Base-by-base conservation (phyloP, 2,113 vertebrate species). In the Poecilia latipinna region DNA sequence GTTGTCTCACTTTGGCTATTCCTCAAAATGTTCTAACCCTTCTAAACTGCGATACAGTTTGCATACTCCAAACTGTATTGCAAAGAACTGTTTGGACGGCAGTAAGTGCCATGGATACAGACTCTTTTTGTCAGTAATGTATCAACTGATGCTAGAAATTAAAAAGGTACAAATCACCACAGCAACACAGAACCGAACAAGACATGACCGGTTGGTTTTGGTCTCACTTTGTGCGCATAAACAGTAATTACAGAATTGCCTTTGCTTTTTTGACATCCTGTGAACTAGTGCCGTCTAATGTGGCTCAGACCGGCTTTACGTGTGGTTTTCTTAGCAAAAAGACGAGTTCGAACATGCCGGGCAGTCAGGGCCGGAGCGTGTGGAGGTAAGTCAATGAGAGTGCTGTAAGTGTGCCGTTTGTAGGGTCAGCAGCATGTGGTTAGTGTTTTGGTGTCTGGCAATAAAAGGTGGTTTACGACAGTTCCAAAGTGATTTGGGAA, bases 201-300 rank as follows among this genome's bases (percentile, higher is more conserved):
- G 19, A 54, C 69, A 62, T 19, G 42, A 37, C 33, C 60, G 35
- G 76, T 48, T 31, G n/a, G 5, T 29, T 77, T 81, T 72, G 4
- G 64, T 65, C 28, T 33, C 5, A 4, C 66, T 8, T 57, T 33
- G n/a, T 29, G 32, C 61, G 28, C 57, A 71, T 39, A 66, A 32
- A 48, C 64, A 44, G 51, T 68, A 72, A 81, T 86, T 81, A 75
- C 44, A 24, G 77, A 62, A 44, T 31, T 10, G 51, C 0, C 67
- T 62, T 31, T 60, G 74, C 70, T 82, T 82, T 78, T 65, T 79
- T 76, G 78, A 81, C 72, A 75, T 79, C 78, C 83, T 78, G 72
- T 76, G 77, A 87, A 84, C 74, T 65, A 68, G 68, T 29, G 29
- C 19, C 54, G 64, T 89, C 72, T 83, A 54, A 71, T 83, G 83